phyloP scores from a whole-genome alignment of 2,113 vertebrate species.

The Sinocyclocheilus anshuiensis region DNA sequence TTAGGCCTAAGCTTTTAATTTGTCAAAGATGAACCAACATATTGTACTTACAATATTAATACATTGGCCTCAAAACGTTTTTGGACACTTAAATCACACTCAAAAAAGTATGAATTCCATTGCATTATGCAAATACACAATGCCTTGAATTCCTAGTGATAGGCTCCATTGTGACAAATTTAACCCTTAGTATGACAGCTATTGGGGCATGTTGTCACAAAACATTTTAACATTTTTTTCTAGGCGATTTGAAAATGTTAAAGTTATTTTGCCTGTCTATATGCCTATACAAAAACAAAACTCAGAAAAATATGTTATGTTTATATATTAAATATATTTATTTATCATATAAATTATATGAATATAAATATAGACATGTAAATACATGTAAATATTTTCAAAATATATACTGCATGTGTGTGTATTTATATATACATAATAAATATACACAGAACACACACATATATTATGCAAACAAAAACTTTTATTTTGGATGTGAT shows the following conservation, averaged over 20 bases:
- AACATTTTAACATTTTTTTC: neutral
- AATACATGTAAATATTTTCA: no score
- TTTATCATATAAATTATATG: no score
- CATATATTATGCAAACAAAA: no score
- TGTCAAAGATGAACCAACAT: neutral
- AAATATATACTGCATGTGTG: no score
- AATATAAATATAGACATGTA: no score
- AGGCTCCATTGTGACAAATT: neutral
- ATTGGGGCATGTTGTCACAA: conserved; percentile 4
- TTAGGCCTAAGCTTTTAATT: neutral
- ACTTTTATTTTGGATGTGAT: no score
- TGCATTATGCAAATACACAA: neutral
- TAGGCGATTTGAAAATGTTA: neutral
- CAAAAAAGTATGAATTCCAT: neutral
- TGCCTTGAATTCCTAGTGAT: neutral
- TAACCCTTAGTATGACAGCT: neutral
- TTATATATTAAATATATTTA: no score
- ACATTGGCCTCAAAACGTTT: neutral
- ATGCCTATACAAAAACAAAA: neutral
- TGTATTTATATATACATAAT: no score
- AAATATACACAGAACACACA: no score
- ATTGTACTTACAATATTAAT: neutral
- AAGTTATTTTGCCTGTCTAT: neutral
- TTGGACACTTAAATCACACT: neutral
- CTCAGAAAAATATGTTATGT: no score